Percentiles rank a stretch among this genome's conserved stretches.
Evolutionary conservation across 2,113 vertebrate genomes (phyloP).

Genomic region (Ifrita kowaldi): DNA sequence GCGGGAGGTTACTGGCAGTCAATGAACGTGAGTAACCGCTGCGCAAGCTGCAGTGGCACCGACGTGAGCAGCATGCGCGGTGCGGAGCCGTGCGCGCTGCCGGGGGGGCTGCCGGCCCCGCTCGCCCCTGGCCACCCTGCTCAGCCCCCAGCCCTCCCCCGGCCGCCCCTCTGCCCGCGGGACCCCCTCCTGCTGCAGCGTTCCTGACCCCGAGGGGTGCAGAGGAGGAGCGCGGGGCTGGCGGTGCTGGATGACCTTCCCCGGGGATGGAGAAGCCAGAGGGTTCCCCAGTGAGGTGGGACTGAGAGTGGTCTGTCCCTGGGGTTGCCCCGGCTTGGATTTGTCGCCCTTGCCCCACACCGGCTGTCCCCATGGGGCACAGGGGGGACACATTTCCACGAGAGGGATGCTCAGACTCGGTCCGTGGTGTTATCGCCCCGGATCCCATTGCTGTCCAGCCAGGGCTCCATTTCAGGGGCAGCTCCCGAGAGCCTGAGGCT

Average conservation of each 20-base stretch:
- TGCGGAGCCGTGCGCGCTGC: not conserved
- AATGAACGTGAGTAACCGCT: constrained; percentile 65
- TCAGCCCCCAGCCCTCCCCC: not conserved
- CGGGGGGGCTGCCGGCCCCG: not conserved
- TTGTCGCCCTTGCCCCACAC: accelerated
- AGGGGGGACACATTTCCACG: accelerated
- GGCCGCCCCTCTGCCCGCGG: not conserved
- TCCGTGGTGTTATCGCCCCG: accelerated
- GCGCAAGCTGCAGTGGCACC: constrained; percentile 50
- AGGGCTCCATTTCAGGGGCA: not conserved
- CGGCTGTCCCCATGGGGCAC: not conserved
- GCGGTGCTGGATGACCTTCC: accelerated
- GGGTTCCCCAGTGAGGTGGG: not conserved
- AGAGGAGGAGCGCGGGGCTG: accelerated
- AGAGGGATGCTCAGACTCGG: not conserved
- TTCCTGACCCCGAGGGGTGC: accelerated
- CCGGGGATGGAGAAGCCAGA: accelerated
- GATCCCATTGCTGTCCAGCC: not conserved
- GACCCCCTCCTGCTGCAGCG: not conserved
- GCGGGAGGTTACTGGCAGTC: constrained; percentile 68
- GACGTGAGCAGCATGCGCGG: constrained; percentile 54
- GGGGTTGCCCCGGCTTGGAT: not conserved
- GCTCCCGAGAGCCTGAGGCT: not conserved
- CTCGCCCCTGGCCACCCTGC: not conserved
- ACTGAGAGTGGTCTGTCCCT: accelerated